Percentiles rank a stretch among this genome's conserved stretches.
Evolutionary conservation across 2,113 vertebrate species (phyloP).

Genomic region (Neolamprologus devosi): DNA sequence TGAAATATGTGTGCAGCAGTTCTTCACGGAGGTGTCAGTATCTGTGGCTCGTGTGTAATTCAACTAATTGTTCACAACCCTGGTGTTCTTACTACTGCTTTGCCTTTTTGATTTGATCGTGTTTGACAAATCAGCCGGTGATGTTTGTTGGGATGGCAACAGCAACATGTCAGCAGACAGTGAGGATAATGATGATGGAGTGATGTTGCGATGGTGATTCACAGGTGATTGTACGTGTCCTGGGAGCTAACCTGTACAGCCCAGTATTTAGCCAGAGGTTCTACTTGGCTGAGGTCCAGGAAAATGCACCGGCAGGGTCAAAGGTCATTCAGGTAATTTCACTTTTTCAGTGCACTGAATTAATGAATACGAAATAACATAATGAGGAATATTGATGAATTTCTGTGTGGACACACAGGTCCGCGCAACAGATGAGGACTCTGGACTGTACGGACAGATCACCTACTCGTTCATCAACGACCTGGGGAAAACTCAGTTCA

Average conservation of each 20-base stretch:
- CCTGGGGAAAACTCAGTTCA: conserved; percentile 85
- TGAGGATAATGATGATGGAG: neutral
- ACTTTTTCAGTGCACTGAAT: neutral
- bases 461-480: conserved; percentile 91
- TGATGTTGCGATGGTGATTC: neutral
- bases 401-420: conserved; percentile 45
- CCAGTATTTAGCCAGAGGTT: conserved; percentile 89
- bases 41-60: neutral
- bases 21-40: neutral
- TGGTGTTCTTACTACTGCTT: neutral
- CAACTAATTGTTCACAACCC: neutral
- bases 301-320: conserved; percentile 80
- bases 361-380: neutral
- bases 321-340: conserved; percentile 78
- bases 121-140: neutral
- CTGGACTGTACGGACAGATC: conserved; percentile 83
- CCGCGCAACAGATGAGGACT: conserved; percentile 87
- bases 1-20: neutral
- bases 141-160: neutral
- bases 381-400: neutral
- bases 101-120: neutral
- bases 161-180: neutral
- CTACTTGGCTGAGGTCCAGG: conserved; percentile 86
- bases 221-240: conserved; percentile 80
- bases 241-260: conserved; percentile 91